phyloP scores from a whole-genome alignment of 2,797 vertebrate genomes.

The Perodicticus potto region DNA sequence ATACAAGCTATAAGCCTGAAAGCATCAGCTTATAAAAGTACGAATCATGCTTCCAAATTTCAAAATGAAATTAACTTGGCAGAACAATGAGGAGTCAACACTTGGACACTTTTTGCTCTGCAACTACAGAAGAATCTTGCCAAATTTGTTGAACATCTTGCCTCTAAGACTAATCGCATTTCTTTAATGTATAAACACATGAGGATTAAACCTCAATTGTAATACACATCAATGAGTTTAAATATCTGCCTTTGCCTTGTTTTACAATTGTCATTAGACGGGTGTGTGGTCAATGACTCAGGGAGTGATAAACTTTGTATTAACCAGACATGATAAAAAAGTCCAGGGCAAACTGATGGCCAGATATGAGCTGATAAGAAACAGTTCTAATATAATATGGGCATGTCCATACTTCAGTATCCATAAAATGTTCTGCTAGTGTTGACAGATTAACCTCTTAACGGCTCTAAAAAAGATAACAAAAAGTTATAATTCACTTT shows the following conservation, averaged over 20 bases:
- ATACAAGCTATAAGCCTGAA: background rate
- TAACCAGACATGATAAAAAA: slow-evolving; percentile 41
- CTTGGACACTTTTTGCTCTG: background rate
- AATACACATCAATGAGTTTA: background rate
- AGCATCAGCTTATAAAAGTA: slow-evolving; percentile 49
- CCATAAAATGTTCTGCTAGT: background rate
- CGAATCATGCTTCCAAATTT: slow-evolving; percentile 45
- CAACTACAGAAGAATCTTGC: background rate
- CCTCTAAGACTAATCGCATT: background rate
- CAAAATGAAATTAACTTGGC: slow-evolving; percentile 54
- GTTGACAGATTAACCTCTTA: slow-evolving; percentile 30
- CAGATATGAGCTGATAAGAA: background rate
- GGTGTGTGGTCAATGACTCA: background rate
- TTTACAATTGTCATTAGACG: slow-evolving; percentile 47
- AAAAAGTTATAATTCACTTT: slow-evolving; percentile 41
- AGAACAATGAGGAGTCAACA: background rate
- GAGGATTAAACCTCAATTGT: background rate
- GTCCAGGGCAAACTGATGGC: background rate
- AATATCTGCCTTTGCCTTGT: background rate
- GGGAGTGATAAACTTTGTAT: background rate
- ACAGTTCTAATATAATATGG: background rate
- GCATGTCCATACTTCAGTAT: background rate
- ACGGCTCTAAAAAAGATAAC: slow-evolving; percentile 27
- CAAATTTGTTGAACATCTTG: background rate
- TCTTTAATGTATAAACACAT: slow-evolving; percentile 13